These are phyloP conservation scores for Drosophila miranda DNA, from an alignment of 1,140 invertebrate genomes.

Conservation along the genomic window DNA sequence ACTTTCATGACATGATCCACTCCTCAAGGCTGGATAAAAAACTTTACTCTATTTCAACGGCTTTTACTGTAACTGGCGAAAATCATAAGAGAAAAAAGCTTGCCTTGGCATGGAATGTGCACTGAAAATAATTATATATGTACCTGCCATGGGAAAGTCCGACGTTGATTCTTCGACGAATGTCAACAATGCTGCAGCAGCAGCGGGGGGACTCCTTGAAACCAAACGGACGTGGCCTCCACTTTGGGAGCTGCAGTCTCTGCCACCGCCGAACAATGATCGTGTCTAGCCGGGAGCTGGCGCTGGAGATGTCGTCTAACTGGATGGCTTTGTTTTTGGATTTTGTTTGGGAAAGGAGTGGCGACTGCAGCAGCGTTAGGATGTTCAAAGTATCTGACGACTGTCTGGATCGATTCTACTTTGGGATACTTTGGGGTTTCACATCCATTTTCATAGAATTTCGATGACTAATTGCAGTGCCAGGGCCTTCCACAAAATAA, in stretches of 20 bases:
- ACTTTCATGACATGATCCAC: slow-evolving; percentile 9
- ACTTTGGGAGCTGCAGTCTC: slow-evolving; percentile 25
- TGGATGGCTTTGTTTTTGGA: slow-evolving; percentile 33
- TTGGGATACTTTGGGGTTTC: not conserved
- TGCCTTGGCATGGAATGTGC: slow-evolving; percentile 28
- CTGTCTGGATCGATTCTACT: not conserved
- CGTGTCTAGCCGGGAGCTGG: slow-evolving; percentile 42
- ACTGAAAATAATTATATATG: slow-evolving; percentile 47
- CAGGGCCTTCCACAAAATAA: too few relatives aligned
- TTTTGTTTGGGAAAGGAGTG: not conserved
- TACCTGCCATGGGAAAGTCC: slow-evolving; percentile 52
- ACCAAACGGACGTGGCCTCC: slow-evolving; percentile 30
- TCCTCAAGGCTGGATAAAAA: slow-evolving; percentile 25
- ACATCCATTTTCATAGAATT: not conserved
- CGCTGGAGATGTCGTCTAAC: slow-evolving; percentile 7
- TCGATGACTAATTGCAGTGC: not conserved
- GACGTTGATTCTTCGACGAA: slow-evolving; percentile 30
- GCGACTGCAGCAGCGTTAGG: slow-evolving; percentile 1
- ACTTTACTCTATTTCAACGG: slow-evolving; percentile 29
- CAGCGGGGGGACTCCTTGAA: not conserved
- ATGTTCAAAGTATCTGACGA: slow-evolving; percentile 20
- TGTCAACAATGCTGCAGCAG: slow-evolving; percentile 31
- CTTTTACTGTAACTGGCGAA: slow-evolving; percentile 31
- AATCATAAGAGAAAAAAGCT: slow-evolving; percentile 15
- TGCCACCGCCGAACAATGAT: slow-evolving; percentile 9